These are phyloP conservation scores for Chaetorhynchus papuensis DNA, from an alignment of 2,113 vertebrate genomes.

Conservation along the genomic window DNA sequence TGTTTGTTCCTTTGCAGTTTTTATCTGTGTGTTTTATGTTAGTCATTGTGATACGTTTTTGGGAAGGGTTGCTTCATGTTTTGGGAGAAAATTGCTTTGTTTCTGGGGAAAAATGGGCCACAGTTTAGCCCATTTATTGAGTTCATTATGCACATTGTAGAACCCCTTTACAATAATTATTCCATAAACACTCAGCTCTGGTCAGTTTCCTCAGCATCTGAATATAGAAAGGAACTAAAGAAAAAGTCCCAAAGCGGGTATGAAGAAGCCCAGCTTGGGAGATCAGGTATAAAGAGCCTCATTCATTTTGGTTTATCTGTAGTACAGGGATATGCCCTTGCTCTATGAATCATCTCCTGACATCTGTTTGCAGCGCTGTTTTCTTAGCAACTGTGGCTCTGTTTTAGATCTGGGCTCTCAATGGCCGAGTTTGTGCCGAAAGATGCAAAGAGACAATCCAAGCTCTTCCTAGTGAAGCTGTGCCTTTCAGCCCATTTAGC, in stretches of 20 bases:
- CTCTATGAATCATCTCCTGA: slow-evolving; percentile 59
- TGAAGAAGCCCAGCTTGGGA: slow-evolving; percentile 19
- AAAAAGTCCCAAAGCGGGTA: neutral
- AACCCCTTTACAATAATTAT: slow-evolving; percentile 18
- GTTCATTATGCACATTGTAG: neutral
- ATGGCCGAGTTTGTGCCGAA: neutral
- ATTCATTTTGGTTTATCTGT: slow-evolving; percentile 53
- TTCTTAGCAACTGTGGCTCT: slow-evolving; percentile 64
- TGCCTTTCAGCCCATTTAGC: neutral
- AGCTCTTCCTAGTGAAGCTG: neutral
- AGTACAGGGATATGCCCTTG: slow-evolving; percentile 16
- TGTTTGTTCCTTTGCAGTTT: neutral
- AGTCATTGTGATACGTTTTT: neutral
- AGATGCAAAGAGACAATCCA: neutral
- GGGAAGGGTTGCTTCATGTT: neutral
- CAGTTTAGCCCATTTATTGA: neutral
- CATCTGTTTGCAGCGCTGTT: slow-evolving; percentile 52
- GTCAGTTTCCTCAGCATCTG: neutral
- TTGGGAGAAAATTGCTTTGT: neutral
- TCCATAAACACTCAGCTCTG: slow-evolving; percentile 1
- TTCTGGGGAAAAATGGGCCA: neutral
- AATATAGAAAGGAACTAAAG: neutral
- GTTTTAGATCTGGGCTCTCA: slow-evolving; percentile 53
- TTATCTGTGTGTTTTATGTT: neutral
- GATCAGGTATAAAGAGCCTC: slow-evolving; percentile 41